Evolutionary conservation across 2,888 invertebrate genomes (phyloP).

Genomic region (Drosophila setosimentum): DNA sequence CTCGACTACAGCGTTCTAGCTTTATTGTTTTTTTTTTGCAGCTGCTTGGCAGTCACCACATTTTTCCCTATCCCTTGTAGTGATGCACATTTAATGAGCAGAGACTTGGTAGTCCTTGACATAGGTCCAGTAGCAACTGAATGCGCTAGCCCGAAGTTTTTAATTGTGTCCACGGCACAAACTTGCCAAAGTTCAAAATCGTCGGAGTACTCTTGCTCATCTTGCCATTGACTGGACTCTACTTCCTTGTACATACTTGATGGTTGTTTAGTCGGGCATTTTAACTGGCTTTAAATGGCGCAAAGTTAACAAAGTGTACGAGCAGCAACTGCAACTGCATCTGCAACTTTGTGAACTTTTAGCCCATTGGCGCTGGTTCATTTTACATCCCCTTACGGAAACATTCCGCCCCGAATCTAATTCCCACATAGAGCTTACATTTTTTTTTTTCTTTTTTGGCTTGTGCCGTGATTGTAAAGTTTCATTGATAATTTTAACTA

Average conservation of each 20-base stretch:
- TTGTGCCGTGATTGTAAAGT: conserved; percentile 69
- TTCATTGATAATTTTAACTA: conserved; percentile 80
- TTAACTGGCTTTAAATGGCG: conserved; percentile 53
- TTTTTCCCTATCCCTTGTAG: background rate
- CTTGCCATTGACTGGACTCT: conserved; percentile 11
- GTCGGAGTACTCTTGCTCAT: conserved; percentile 14
- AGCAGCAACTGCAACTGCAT: conserved; percentile 32
- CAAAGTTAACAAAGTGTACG: conserved; percentile 68
- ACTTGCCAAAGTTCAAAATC: conserved; percentile 48
- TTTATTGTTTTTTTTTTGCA: background rate
- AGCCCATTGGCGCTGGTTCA: conserved; percentile 60
- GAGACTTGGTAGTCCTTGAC: conserved; percentile 43
- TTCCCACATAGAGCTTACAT: conserved; percentile 26
- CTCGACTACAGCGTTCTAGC: background rate
- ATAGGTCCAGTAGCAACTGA: background rate
- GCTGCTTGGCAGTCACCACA: background rate
- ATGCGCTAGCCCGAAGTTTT: conserved; percentile 33
- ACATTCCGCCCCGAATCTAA: background rate
- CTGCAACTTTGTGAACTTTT: conserved; percentile 70
- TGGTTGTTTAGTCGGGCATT: conserved; percentile 14
- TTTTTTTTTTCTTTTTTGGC: conserved; percentile 14
- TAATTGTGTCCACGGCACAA: conserved; percentile 50
- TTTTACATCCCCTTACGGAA: conserved; percentile 21
- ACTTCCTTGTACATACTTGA: conserved; percentile 1
- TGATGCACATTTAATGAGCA: conserved; percentile 59